Base-by-base conservation (phyloP, 1,140 invertebrate genomes). In the Aphidius ervi region DNA sequence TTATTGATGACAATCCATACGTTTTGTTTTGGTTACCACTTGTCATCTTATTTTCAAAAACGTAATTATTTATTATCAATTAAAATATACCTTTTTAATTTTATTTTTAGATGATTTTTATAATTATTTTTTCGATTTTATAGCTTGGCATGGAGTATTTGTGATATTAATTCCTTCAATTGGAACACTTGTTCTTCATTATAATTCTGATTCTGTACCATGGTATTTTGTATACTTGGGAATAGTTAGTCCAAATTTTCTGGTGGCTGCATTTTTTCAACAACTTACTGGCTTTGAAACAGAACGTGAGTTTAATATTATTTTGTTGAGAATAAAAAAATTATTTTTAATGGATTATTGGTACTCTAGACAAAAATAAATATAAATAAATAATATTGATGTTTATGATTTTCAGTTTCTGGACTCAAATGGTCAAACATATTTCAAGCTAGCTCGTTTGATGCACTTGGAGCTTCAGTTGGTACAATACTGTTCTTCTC, bases 11-110 rank as follows among this genome's bases (percentile, higher is more conserved):
- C 71, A 31, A 63, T 62, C 40, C 76, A 79, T 66, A 66, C 78
- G 5, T 65, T 75, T 63, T 56, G 70, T 5, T 78, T 75, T 67
- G 77, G 76, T 48, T 73, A 77, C 70, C 78, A 80, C 45, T 65
- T 78, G 58, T 70, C 73, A 39, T 66, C 77, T 43, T 79, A 79
- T 64, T 75, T 75, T 59, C 70, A 72, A 46, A 75, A 31, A 31
- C 23, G 23, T 31, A 31, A 31, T 31, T 31, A 31, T 31, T 16
- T 16, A 16, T 16, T 16, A 16, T 31, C 23, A 31, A 31, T 31
- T 3, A 31, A 31, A 31, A 31, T 31, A 31, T 31, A 31, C 1
- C 0, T 31, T 31, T 23, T 23, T 23, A 23, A 31, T 31, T 31
- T 31, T 4, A 4, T 31, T 31, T 31, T 31, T 31, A 31, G 4